Base-by-base conservation (phyloP, 2,797 vertebrate species). In the Notamacropus eugenii region DNA sequence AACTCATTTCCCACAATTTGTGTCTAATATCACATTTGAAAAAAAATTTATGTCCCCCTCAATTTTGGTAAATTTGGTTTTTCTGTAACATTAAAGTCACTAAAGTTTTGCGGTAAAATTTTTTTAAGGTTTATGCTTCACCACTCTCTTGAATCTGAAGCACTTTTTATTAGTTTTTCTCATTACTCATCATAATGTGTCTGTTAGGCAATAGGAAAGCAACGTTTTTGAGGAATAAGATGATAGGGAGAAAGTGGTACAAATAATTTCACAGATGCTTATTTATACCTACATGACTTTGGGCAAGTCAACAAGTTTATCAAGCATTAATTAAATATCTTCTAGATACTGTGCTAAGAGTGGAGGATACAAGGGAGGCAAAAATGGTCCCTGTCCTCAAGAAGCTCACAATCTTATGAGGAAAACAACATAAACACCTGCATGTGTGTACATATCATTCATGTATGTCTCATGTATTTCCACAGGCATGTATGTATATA, bases 1-100 rank as follows among this genome's bases (percentile, higher is more conserved):
- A 92, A 5, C 19, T 28, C 13, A 31, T 56, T 50, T 27, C 8
- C 29, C 10, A 29, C 19, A 90, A 4, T 94, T 55, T 13, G 0
- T 59, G 12, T 14, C 62, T 94, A 54, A 92, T 54, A 50, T 92
- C 40, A 91, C 50, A 46, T 3, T 82, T 91, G 57, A 91, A 74
- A 74, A 40, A 40, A 74, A 40, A 22, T 22, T n/a, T 46, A 82
- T 22, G 22, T 22, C 6, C n/a, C 19, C 11, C 52, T 94, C 3
- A 56, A 54, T 74, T 92, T 92, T 91, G 8, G 57, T 58, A n/a
- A 13, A 91, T 92, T 57, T 94, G n/a, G 5, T 55, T 97, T 93
- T 97, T 87, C 94, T 19, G 50, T 90, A 93, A 19, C 93, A 91
- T 50, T 67, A 92, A 96, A 92, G 31, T 92, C 14, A 27, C 58